These are phyloP conservation scores for Drosophila mauritiana DNA, from an alignment of 1,140 invertebrate genomes.

Conservation along the genomic window DNA sequence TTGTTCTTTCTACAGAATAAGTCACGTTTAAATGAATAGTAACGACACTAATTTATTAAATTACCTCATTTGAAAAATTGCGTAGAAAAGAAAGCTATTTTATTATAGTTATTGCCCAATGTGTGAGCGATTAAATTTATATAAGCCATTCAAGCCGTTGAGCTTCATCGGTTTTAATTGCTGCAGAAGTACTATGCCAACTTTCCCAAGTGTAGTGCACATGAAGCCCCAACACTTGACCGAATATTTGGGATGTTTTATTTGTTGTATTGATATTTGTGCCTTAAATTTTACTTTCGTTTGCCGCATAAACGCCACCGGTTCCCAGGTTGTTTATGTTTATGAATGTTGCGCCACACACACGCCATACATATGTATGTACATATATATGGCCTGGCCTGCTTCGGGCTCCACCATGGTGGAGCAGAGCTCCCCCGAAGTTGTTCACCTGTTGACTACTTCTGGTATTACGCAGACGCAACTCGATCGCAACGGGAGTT, in stretches of 20 bases:
- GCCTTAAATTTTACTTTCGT: slow-evolving; percentile 74
- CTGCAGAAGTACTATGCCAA: neutral
- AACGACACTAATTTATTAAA: neutral
- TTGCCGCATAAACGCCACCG: slow-evolving; percentile 56
- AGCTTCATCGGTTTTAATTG: neutral
- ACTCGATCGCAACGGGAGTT: slow-evolving; percentile 7
- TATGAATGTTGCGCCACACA: slow-evolving; percentile 53
- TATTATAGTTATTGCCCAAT: neutral
- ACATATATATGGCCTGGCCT: neutral
- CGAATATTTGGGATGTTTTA: slow-evolving; percentile 34
- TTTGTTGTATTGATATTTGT: slow-evolving; percentile 52
- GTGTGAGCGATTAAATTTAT: neutral
- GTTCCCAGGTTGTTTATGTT: slow-evolving; percentile 56
- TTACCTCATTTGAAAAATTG: neutral
- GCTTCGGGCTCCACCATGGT: slow-evolving; percentile 5
- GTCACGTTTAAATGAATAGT: neutral
- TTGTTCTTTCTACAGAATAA: too few relatives aligned
- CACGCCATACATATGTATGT: neutral
- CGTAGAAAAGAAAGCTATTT: neutral
- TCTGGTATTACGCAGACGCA: slow-evolving; percentile 75
- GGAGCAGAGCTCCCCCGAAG: slow-evolving; percentile 30
- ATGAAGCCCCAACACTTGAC: slow-evolving; percentile 22
- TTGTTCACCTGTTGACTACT: slow-evolving; percentile 79
- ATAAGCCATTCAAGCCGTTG: neutral
- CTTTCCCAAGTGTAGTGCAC: slow-evolving; percentile 28